These are phyloP conservation scores for Actenoides lindsayi DNA, from an alignment of 2,113 vertebrate genomes.

Conservation along the genomic window DNA sequence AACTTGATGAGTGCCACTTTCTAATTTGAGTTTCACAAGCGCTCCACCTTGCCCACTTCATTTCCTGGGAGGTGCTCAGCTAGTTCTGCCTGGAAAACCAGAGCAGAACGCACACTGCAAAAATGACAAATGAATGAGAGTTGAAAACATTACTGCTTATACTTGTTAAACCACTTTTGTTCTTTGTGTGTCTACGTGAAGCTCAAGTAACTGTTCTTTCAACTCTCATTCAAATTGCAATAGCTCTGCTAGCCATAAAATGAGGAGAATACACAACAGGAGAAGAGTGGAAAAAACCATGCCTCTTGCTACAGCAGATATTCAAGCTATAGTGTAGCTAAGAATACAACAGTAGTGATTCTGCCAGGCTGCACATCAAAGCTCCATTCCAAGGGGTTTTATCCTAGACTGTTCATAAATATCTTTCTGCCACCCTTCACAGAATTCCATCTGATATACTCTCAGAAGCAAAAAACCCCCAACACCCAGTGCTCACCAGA, in stretches of 20 bases:
- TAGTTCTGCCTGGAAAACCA: not conserved
- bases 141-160: not conserved
- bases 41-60: not conserved
- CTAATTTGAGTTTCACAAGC: not conserved
- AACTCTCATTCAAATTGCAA: not conserved
- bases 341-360: not conserved
- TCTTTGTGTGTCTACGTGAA: not conserved
- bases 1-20: not conserved
- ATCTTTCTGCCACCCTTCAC: not conserved
- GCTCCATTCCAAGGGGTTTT: not conserved
- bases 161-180: not conserved
- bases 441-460: not conserved
- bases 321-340: not conserved
- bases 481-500: not conserved
- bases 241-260: not conserved
- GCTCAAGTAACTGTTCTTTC: not conserved
- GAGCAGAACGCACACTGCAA: not conserved
- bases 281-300: not conserved
- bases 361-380: not conserved
- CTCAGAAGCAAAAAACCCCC: not conserved
- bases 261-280: too few species aligned
- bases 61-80: not conserved
- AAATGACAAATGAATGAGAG: not conserved
- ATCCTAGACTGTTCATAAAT: not conserved
- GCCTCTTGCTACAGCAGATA: not conserved